These are phyloP conservation scores for Cephus rjabovi DNA, from an alignment of 2,888 invertebrate genomes.

Conservation along the genomic window DNA sequence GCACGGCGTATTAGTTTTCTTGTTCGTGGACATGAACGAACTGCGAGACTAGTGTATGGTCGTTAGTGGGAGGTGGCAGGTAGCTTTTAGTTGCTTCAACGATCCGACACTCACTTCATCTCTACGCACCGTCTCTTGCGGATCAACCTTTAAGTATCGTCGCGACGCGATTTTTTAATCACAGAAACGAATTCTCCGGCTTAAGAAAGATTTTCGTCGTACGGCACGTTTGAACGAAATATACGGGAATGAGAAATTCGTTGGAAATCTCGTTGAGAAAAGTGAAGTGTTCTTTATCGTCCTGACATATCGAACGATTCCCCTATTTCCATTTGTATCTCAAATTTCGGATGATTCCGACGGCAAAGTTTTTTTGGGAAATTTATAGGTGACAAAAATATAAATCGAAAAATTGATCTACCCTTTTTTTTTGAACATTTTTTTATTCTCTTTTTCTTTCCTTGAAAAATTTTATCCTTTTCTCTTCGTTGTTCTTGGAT, in stretches of 20 bases:
- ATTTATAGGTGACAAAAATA: background rate
- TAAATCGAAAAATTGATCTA: too few relatives aligned
- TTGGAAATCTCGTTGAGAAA: background rate
- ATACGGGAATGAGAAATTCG: background rate
- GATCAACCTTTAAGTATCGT: constrained; percentile 31
- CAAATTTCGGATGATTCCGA: background rate
- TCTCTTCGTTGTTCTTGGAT: too few relatives aligned
- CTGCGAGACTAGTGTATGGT: background rate
- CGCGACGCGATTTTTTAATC: background rate
- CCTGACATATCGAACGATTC: background rate
- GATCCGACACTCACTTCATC: constrained; percentile 50
- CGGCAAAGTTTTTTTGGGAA: background rate
- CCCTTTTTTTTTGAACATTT: background rate
- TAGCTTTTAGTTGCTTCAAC: constrained; percentile 52
- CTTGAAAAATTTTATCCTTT: too few relatives aligned
- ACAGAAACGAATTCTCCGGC: background rate
- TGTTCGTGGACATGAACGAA: background rate
- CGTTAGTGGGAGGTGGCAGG: constrained; percentile 56
- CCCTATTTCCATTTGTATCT: background rate
- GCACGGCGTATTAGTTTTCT: background rate
- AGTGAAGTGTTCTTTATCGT: background rate
- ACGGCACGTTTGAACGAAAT: background rate
- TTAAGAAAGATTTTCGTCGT: background rate
- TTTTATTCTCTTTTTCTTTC: background rate
- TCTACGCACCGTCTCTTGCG: constrained; percentile 46